Evolutionary conservation across 2,888 invertebrate species (phyloP), one percentile per base, ranked within the genome.

Genomic region (Timandra comae): DNA sequence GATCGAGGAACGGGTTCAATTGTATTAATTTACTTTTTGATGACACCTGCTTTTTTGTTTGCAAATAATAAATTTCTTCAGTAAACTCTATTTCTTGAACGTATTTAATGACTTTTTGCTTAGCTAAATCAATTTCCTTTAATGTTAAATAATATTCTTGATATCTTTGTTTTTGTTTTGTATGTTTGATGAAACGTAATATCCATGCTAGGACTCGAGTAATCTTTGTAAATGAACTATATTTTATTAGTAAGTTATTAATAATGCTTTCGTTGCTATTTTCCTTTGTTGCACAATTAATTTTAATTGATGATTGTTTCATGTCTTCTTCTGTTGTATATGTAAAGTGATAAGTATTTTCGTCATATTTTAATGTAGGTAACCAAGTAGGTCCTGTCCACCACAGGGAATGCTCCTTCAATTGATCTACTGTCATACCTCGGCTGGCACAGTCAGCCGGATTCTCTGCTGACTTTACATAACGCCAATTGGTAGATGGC

Each of bases 1-100:
- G 1, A 12, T 49, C 47, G 5, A 49, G 8, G 19, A 37, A 41
- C 7, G 49, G 48, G n/a, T n/a, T n/a, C n/a, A n/a, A n/a, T n/a
- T n/a, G n/a, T n/a, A n/a, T n/a, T n/a, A n/a, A 25, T 23, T 30
- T 44, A 25, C 43, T 43, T 10, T 29, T 46, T 1, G 13, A 10
- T 1, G n/a, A n/a, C 4, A 41, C 10, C 3, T 22, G 21, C 22
- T 38, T 34, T 3, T 38, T 38, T 22, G 39, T 35, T 30, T 28
- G 26, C 1, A 51, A 7, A n/a, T 27, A 8, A 2, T 9, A 29
- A 6, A 49, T 36, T 26, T 49, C 48, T 6, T 40, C 28, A 2
- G 7, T 7, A 28, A 38, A 49, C n/a, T 22, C 26, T 29, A 12
- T 10, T 24, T 20, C 2, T 30, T 46, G 45, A 12, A 46, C 32